Percentiles rank a stretch among this genome's conserved stretches.
Evolutionary conservation across 2,113 vertebrate genomes (phyloP).

Genomic region (Nibea albiflora): DNA sequence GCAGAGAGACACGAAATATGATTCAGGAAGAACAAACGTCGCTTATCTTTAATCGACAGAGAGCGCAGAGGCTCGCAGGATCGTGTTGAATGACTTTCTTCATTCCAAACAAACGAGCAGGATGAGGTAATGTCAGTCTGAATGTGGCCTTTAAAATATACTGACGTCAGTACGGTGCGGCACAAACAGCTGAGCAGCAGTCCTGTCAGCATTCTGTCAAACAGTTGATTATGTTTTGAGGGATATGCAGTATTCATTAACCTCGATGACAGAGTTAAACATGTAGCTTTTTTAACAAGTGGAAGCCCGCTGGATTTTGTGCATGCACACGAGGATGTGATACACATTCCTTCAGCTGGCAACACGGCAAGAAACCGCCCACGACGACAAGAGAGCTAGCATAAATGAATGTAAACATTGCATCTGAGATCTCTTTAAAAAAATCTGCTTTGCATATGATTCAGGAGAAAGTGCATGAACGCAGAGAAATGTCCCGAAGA

Average conservation of each 20-base stretch:
- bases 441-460: background rate
- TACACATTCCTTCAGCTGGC: too few relatives aligned
- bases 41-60: background rate
- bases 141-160: too few relatives aligned
- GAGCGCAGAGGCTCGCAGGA: too few relatives aligned
- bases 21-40: too few relatives aligned
- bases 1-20: background rate
- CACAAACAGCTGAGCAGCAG: background rate
- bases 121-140: background rate
- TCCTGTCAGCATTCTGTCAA: background rate
- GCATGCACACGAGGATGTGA: too few relatives aligned
- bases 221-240: background rate
- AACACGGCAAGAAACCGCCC: too few relatives aligned
- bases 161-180: too few relatives aligned
- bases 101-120: background rate
- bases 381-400: background rate
- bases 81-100: background rate
- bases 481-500: background rate
- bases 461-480: background rate
- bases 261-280: background rate
- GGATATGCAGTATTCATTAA: background rate
- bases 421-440: too few relatives aligned
- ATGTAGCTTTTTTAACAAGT: too few relatives aligned
- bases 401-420: background rate
- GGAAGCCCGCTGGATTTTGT: too few relatives aligned